Base-by-base conservation (phyloP, 2,888 invertebrate genomes). In the Scrobipalpa costella region DNA sequence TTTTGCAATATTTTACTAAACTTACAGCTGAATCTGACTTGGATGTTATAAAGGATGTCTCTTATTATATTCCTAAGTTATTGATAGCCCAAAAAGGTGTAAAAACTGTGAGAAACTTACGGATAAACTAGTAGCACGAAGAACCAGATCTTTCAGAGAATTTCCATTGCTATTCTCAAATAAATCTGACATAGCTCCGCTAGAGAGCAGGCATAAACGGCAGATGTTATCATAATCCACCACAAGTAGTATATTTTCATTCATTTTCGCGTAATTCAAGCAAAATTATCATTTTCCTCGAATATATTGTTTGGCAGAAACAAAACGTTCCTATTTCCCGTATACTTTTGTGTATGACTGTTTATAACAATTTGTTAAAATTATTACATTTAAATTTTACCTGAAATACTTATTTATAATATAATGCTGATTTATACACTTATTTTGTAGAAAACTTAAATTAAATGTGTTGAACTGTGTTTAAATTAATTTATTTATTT, bases 161-260 rank as follows among this genome's bases (percentile, higher is more conserved):
- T 62, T 67, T 15, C 69, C 67, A 7, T 58, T 68, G 21, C 64
- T 68, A 8, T 55, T 61, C 6, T 67, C 66, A 66, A 71, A 74
- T 55, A 74, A 71, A 66, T 70, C 67, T 13, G 73, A 70, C 65
- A 73, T 68, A 2, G 67, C 68, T 9, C 68, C 71, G 36, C 68
- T 68, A 5, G 68, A 62, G 19, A 68, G 68, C 62, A 74, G 62
- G 64, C 73, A 75, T 44, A 74, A 63, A 9, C 75, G 68, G 63
- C 75, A 75, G 50, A 74, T 68, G 52, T 68, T 68, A 9, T 71
- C 70, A 61, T 70, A 71, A 58, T 71, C 71, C 27, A 73, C 65
- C 15, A 73, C 67, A 21, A 73, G 60, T 27, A 75, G 57, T 2
- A 73, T 36, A 44, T 68, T 70, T 21, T 68, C 69, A 21, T 70